Evolutionary conservation across 2,888 invertebrate genomes (phyloP), one percentile per base, ranked within the genome.

Genomic region (Dexiosoma caninum): DNA sequence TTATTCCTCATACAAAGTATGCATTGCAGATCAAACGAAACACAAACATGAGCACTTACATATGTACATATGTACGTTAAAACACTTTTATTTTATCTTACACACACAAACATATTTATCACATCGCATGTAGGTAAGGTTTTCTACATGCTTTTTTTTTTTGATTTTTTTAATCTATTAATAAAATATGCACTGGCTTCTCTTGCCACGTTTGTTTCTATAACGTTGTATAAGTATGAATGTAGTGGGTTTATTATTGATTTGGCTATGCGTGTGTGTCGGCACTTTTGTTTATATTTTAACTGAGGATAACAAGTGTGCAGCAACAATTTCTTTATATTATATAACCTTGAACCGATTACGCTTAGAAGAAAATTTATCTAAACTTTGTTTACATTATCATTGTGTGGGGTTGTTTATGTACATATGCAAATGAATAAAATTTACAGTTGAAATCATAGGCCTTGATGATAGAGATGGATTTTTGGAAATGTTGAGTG

Each of bases 291-390:
- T 60, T 19, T 62, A n/a, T 53, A 12, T 35, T 27, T 70, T 53
- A 12, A 32, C 44, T 40, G 51, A 37, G 64, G 32, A 59, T 62
- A 72, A 67, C 53, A 72, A 72, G 66, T 60, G 72, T 62, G 44
- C 16, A 71, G 71, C 46, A 79, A 70, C 70, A 79, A 66, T 71
- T 67, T 76, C 76, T 42, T 23, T n/a, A n/a, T n/a, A 27, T 5
- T 40, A 1, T 19, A 30, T 59, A 35, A 70, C 77, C 77, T 77
- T 81, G 74, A 77, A 67, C 49, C 27, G 66, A 27, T 67, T 51
- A 64, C 27, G 66, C 27, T 67, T 51, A 64, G 27, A 40, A 19
- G n/a, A 49, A 12, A 62, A 51, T 40, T 46, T 67, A 12, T 37
- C 16, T 7, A 21, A 67, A 23, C 12, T 35, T 12, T 16, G 27